These are phyloP conservation scores for Campylorhamphus procurvoides DNA, from an alignment of 2,113 vertebrate genomes.

Conservation along the genomic window DNA sequence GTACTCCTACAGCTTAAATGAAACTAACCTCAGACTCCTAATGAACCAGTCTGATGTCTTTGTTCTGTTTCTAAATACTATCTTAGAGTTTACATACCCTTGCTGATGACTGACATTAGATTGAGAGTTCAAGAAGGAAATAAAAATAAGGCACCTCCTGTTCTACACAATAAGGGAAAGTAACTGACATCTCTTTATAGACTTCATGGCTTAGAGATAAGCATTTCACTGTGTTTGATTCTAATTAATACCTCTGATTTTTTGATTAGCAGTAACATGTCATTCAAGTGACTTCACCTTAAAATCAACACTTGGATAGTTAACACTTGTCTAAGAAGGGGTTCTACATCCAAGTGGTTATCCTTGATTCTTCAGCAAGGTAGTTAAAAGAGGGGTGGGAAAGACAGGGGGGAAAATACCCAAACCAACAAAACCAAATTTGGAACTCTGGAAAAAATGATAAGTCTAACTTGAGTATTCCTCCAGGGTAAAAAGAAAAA, in stretches of 20 bases:
- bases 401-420: background rate
- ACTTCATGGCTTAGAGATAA: background rate
- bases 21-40: background rate
- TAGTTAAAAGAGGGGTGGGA: background rate
- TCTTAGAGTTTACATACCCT: background rate
- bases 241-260: background rate
- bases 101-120: background rate
- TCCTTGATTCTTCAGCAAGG: background rate
- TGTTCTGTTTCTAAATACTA: background rate
- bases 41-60: fast-evolving
- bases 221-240: background rate
- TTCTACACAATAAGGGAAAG: background rate
- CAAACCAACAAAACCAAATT: background rate
- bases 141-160: background rate
- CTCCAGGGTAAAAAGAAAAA: background rate
- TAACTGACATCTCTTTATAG: background rate
- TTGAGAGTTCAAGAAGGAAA: background rate
- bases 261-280: background rate
- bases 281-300: background rate
- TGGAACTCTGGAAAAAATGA: background rate
- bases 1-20: background rate
- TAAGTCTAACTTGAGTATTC: background rate
- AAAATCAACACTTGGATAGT: background rate
- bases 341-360: background rate
- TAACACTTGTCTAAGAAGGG: background rate